These are phyloP conservation scores for Aphelinus certus DNA, from an alignment of 1,140 invertebrate species.

Conservation along the genomic window DNA sequence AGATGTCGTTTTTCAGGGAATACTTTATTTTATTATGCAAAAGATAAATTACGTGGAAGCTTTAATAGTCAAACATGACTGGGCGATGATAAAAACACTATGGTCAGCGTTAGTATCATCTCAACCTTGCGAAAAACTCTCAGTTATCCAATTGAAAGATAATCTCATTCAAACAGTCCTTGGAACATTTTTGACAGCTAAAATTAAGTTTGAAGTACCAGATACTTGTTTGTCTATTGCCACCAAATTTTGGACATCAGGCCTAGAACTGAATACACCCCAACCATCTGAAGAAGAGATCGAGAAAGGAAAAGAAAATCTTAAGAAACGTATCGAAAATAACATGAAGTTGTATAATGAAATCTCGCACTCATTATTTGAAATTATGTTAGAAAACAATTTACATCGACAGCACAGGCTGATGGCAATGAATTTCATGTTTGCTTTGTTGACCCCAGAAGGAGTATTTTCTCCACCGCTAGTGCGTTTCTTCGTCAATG, in stretches of 20 bases:
- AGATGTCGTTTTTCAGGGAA: conserved; percentile 62
- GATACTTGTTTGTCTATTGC: conserved; percentile 66
- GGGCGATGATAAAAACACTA: conserved; percentile 74
- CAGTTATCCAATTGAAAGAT: conserved; percentile 80
- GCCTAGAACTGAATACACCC: conserved; percentile 46
- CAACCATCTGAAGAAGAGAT: conserved; percentile 58
- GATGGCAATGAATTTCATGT: conserved; percentile 78
- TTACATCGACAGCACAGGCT: conserved; percentile 84
- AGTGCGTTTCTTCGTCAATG: conserved; percentile 73
- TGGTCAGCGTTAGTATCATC: conserved; percentile 81
- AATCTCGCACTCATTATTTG: conserved; percentile 71
- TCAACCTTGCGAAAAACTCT: conserved; percentile 82
- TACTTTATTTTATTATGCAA: background rate
- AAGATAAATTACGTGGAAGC: background rate
- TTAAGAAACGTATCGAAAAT: conserved; percentile 60
- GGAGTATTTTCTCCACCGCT: conserved; percentile 71
- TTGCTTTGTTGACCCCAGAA: conserved; percentile 76
- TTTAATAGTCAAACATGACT: conserved; percentile 70
- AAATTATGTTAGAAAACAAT: conserved; percentile 72
- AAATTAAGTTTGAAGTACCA: conserved; percentile 69
- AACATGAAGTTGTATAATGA: conserved; percentile 70
- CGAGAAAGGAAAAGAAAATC: conserved; percentile 54
- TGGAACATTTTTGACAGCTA: conserved; percentile 69
- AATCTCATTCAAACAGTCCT: conserved; percentile 64
- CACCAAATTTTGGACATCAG: conserved; percentile 59